Evolutionary conservation across 2,113 vertebrate genomes (phyloP), one percentile per base, ranked within the genome.

Genomic region (Pachypanchax playfairii): DNA sequence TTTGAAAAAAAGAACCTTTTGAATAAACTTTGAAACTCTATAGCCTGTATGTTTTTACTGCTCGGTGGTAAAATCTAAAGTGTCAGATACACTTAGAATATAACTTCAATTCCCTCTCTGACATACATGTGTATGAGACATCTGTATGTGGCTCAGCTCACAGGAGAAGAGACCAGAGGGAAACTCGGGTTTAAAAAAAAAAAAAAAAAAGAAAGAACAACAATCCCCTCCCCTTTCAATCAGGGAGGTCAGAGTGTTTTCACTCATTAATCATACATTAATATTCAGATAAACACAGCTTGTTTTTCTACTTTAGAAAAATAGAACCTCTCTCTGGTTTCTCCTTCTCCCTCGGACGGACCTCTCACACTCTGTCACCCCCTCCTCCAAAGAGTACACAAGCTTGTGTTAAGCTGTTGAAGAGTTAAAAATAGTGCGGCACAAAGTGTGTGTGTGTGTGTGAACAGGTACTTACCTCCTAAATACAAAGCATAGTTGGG

Each of bases 201-300:
- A 11, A n/a, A 9, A 46, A 26, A 60, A 61, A 68, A 65, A 5
- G 53, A 67, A 74, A 79, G 69, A 84, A 83, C 55, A 87, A 85
- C 81, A 90, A 49, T 69, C 71, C 6, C 42, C 52, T 77, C 80
- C 87, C 71, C 79, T 75, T 80, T 87, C 87, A 89, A 77, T 87
- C 82, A 84, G 64, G 77, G 74, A 70, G 62, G 80, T 75, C 73
- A 64, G 66, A 33, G 58, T 82, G 84, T 84, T 88, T 88, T 85
- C 39, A n/a, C 84, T 90, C 86, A 88, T 89, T 90, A 90, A 88
- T 88, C 88, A 90, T 71, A 65, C 70, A 87, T 88, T 88, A 87
- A 87, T 90, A 88, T 86, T 88, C 87, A 88, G 75, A 79, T 65
- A 84, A 88, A 88, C 85, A 89, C 69, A 57, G 76, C 9, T 20